phyloP scores from a whole-genome alignment of 2,797 vertebrate species.

The Phoeniculus purpureus region DNA sequence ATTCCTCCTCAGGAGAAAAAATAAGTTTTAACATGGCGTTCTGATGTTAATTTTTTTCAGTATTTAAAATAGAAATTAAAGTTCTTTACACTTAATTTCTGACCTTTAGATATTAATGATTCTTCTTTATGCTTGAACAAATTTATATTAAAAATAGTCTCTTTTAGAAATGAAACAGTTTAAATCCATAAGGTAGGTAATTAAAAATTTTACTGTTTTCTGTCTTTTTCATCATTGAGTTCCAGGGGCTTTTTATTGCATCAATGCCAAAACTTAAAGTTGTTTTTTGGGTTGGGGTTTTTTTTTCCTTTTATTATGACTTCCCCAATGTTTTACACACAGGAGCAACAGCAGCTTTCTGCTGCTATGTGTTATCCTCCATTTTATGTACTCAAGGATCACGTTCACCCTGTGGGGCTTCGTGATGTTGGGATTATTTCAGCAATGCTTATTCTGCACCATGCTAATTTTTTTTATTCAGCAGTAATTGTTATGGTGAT shows the following conservation, averaged over 20 bases:
- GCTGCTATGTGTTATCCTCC: neutral
- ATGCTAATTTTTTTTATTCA: neutral
- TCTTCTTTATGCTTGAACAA: neutral
- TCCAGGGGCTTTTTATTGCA: neutral
- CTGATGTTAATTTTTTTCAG: neutral
- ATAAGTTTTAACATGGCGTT: neutral
- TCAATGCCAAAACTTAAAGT: neutral
- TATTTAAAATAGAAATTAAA: neutral
- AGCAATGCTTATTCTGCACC: neutral
- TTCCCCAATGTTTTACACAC: neutral
- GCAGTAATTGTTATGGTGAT: neutral
- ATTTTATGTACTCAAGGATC: neutral
- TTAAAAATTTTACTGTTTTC: neutral
- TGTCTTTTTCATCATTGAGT: neutral
- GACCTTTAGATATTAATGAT: neutral
- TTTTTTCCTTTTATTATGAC: neutral
- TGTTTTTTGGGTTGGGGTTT: accelerated
- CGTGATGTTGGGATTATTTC: neutral
- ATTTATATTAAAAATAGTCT: neutral
- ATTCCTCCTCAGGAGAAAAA: neutral
- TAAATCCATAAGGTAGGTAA: neutral
- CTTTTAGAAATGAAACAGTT: neutral
- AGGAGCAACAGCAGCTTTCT: neutral
- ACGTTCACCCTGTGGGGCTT: neutral
- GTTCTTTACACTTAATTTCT: neutral